Base-by-base conservation (phyloP, 2,797 vertebrate genomes). In the Merluccius polli region DNA sequence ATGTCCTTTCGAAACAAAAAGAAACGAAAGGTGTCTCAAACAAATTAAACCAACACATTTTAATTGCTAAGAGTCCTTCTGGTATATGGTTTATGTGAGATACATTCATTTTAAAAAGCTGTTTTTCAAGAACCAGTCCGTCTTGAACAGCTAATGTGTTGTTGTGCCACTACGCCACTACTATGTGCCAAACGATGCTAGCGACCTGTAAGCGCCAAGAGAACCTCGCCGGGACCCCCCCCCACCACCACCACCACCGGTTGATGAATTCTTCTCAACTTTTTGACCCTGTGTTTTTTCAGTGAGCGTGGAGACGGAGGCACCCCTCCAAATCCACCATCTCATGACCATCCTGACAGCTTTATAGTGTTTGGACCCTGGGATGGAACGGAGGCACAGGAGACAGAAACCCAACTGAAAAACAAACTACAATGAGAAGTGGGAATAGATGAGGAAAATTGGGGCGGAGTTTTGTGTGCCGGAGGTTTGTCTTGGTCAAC, bases 311-410 rank as follows among this genome's bases (percentile, higher is more conserved):
- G 71, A 77, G 82, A 89, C 78, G 79, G 74, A 87, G 84, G 80
- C 63, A 69, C 65, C 74, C 3, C 16, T 16, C 44, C 33, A 21
- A 4, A 36, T 73, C 68, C 71, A 65, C 48, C 75, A 48, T 70
- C 79, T 82, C 73, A 87, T 75, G 84, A 84, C 78, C 86, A 73
- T 80, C 85, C 59, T 91, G 90, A 91, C 90, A 91, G 88, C 86
- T 91, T 91, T 90, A 91, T 89, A 80, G 90, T n/a, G 79, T 75
- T 81, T 82, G 81, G 85, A 86, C 76, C 81, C 84, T 72, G n/a
- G 83, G 78, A 83, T 83, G 83, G 84, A 82, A 86, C 77, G 81
- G 86, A 81, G 79, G 78, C 87, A 88, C 86, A 86, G 80, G 74
- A 88, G 84, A 81, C 81, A 75, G 81, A 86, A 86, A 70, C 10